Evolutionary conservation across 2,888 invertebrate genomes (phyloP).

Genomic region (Synergus laeviventris): DNA sequence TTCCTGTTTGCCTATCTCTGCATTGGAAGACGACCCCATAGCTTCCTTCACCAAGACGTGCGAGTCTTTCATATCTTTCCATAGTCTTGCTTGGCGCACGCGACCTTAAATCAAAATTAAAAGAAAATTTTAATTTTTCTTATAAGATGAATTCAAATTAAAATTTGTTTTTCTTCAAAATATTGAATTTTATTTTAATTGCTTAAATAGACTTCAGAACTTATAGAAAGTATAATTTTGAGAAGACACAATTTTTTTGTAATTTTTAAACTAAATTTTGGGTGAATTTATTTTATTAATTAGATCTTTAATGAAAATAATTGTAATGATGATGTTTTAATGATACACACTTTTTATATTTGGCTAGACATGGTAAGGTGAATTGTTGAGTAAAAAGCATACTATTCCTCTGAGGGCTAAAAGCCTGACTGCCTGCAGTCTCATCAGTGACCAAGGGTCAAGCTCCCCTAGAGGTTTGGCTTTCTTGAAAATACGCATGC

Average conservation of each 20-base stretch:
- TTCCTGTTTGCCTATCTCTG: conserved; percentile 94
- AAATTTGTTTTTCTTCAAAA: too few relatives aligned
- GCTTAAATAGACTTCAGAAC: neutral
- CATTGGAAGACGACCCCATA: conserved; percentile 98
- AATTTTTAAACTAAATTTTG: too few relatives aligned
- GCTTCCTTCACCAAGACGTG: conserved; percentile 96
- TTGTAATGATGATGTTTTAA: neutral
- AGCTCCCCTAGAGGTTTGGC: conserved; percentile 63
- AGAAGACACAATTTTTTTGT: too few relatives aligned
- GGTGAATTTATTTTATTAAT: neutral
- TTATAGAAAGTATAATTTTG: neutral
- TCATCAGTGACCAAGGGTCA: conserved; percentile 74
- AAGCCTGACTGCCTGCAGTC: conserved; percentile 63
- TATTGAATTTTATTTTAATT: neutral
- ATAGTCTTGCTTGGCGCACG: conserved; percentile 90
- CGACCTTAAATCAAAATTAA: conserved; percentile 79
- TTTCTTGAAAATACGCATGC: conserved; percentile 63
- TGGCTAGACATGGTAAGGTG: conserved; percentile 71
- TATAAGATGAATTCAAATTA: too few relatives aligned
- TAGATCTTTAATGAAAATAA: conserved; percentile 2
- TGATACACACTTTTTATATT: conserved; percentile 71
- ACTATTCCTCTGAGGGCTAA: conserved; percentile 51
- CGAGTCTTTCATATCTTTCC: conserved; percentile 96
- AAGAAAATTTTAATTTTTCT: neutral
- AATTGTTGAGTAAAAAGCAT: conserved; percentile 74